These are phyloP conservation scores for Gortyna flavago DNA, from an alignment of 2,888 invertebrate species.

Conservation along the genomic window DNA sequence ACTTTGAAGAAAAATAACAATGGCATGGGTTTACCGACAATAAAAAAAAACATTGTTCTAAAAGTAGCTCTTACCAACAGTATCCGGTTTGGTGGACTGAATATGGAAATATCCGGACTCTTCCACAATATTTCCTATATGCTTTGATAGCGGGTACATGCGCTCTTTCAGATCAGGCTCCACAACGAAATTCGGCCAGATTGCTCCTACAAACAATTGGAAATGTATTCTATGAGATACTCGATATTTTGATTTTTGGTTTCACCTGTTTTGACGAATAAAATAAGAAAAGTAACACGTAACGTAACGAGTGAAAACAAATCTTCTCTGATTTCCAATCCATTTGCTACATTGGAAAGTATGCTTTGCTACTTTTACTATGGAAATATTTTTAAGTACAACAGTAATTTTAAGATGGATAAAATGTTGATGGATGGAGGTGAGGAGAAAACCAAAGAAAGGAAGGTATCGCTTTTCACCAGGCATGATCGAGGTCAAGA, in stretches of 20 bases:
- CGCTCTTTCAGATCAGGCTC: slow-evolving; percentile 83
- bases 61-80: slow-evolving; percentile 88
- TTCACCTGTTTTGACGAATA: neutral
- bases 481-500: too few species aligned
- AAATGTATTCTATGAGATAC: neutral
- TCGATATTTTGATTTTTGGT: too few species aligned
- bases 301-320: too few species aligned
- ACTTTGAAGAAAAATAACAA: neutral
- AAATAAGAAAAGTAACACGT: too few species aligned
- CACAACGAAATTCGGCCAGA: slow-evolving; percentile 88
- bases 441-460: too few species aligned
- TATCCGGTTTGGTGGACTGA: slow-evolving; percentile 94
- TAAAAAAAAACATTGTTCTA: neutral
- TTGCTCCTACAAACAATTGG: slow-evolving; percentile 77
- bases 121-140: slow-evolving; percentile 72
- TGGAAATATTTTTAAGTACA: too few species aligned
- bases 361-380: too few species aligned
- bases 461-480: too few species aligned
- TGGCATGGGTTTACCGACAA: neutral
- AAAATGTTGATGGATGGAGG: too few species aligned
- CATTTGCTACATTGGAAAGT: too few species aligned
- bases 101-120: slow-evolving; percentile 84
- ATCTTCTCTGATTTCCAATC: too few species aligned
- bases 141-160: slow-evolving; percentile 86
- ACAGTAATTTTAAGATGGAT: too few species aligned